phyloP scores from a whole-genome alignment of 1,140 invertebrate species.

The Holcopasites calliopsidis region DNA sequence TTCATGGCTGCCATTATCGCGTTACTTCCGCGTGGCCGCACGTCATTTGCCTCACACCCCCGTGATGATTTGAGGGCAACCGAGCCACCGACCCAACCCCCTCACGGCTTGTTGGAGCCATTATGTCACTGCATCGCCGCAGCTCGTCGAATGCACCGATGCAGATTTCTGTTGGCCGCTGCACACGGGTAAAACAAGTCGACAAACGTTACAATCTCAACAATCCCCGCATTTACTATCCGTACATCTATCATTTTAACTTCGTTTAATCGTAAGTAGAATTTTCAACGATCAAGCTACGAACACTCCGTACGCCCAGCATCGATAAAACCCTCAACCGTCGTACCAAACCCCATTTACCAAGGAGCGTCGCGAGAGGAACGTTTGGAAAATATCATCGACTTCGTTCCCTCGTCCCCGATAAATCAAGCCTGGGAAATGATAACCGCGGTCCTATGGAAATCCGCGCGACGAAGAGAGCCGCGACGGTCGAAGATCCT shows the following conservation, averaged over 20 bases:
- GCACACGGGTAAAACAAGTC: slow-evolving; percentile 19
- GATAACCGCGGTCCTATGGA: slow-evolving; percentile 32
- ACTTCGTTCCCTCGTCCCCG: background rate
- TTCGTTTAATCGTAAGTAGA: background rate
- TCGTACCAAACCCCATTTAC: background rate
- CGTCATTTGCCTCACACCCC: slow-evolving; percentile 73
- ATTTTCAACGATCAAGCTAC: background rate
- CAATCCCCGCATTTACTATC: too few species aligned
- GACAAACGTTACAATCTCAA: slow-evolving; percentile 12
- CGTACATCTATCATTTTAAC: background rate
- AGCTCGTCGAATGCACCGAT: slow-evolving; percentile 34
- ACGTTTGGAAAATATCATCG: background rate
- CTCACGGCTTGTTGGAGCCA: slow-evolving; percentile 53
- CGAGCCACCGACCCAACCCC: slow-evolving; percentile 62
- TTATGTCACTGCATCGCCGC: slow-evolving; percentile 54
- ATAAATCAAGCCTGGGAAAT: slow-evolving; percentile 40
- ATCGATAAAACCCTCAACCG: too few species aligned
- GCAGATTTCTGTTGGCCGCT: slow-evolving; percentile 18
- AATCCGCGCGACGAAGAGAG: slow-evolving; percentile 46
- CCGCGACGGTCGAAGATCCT: slow-evolving; percentile 64
- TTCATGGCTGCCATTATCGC: slow-evolving; percentile 75
- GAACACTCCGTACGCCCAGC: too few species aligned
- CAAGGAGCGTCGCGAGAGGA: background rate
- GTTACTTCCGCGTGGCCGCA: slow-evolving; percentile 73
- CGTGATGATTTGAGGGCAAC: slow-evolving; percentile 77